Percentiles rank a stretch among this genome's conserved stretches.
phyloP scores from a whole-genome alignment of 2,888 invertebrate species.

The Dasypolia templi region DNA sequence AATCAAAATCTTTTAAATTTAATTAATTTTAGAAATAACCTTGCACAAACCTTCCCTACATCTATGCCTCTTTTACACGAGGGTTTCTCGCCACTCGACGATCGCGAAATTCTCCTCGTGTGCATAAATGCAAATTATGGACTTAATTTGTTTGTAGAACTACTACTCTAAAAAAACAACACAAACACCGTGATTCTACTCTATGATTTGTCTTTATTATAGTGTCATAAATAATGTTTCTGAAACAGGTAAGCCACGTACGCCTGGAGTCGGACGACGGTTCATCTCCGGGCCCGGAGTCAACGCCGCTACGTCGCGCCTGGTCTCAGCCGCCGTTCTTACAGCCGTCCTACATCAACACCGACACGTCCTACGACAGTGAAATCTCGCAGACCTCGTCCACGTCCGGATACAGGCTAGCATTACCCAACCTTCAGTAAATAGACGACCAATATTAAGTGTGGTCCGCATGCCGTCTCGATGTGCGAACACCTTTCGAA shows the following conservation, averaged over 20 bases:
- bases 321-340: slow-evolving; percentile 82
- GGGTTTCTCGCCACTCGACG: background rate
- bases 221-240: background rate
- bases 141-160: background rate
- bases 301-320: slow-evolving; percentile 82
- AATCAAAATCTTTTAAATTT: background rate
- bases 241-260: slow-evolving; percentile 74
- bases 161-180: background rate
- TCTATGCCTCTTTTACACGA: too few species aligned
- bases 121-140: background rate
- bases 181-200: background rate
- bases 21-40: background rate
- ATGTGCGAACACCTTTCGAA: slow-evolving; percentile 61
- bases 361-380: slow-evolving; percentile 95
- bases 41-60: too few species aligned
- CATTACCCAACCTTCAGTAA: slow-evolving; percentile 72
- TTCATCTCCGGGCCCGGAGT: slow-evolving; percentile 81
- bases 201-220: background rate
- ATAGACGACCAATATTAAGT: slow-evolving; percentile 62
- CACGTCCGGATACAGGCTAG: slow-evolving; percentile 95
- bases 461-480: slow-evolving; percentile 62
- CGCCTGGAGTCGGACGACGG: slow-evolving; percentile 85
- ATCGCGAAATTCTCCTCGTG: background rate
- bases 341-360: slow-evolving; percentile 78
- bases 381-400: slow-evolving; percentile 96